Evolutionary conservation across 2,797 vertebrate species (phyloP), one percentile per base, ranked within the genome.

Genomic region (Sternarchorhynchus goeldii): DNA sequence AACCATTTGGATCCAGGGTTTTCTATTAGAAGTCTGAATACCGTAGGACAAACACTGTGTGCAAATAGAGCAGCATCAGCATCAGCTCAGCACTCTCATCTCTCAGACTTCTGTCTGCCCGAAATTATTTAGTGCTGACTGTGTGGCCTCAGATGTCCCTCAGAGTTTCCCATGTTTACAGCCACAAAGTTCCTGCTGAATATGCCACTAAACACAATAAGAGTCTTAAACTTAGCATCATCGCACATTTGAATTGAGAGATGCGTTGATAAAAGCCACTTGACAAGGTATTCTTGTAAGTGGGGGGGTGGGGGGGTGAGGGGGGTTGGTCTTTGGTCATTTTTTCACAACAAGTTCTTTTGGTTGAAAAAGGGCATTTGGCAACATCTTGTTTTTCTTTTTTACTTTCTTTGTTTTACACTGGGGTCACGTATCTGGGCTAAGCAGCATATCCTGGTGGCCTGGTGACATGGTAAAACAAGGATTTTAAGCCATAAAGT

Each of bases 211-310:
- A 75, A 82, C 85, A 31, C 85, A 82, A 84, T 83, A 32, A 83
- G 84, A 80, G 82, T 73, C 79, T 81, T 69, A 74, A 81, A 81
- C 50, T 82, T 83, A 83, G 85, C 86, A 72, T 81, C 78, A 50
- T 81, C 45, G 20, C 59, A 71, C 57, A 75, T 78, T 73, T 80
- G 79, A 82, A 72, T 75, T 76, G 70, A 80, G 72, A 68, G 75
- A 85, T 84, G 77, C 81, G 75, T 76, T 79, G 87, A 86, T 83
- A 71, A 86, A 73, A 89, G 87, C 86, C 86, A 88, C 82, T 81
- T 88, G 83, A 81, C 34, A 59, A 84, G 84, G 82, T 85, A 76
- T 72, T 41, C 68, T 79, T 69, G 77, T 75, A 73, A 72, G 36
- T 68, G 41, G 31, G 73, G 32, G 69, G 65, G 45, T 36, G 45